phyloP scores from a whole-genome alignment of 2,888 invertebrate genomes.

The Epinotia bilunana region DNA sequence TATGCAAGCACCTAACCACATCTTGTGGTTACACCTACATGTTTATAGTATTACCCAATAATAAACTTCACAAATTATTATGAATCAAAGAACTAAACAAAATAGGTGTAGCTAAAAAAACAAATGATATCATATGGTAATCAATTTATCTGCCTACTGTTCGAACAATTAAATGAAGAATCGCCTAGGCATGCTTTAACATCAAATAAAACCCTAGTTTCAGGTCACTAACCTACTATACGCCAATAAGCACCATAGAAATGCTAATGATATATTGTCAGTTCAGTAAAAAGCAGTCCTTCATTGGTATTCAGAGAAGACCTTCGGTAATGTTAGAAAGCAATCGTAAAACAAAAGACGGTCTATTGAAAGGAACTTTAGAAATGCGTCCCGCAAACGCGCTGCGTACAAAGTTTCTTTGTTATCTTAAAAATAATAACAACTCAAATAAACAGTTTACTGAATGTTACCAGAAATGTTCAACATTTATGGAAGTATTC shows the following conservation, averaged over 20 bases:
- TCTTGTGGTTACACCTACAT: constrained; percentile 22
- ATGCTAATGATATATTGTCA: constrained; percentile 37
- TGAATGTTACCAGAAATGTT: too few species aligned
- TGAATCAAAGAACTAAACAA: background rate
- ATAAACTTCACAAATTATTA: background rate
- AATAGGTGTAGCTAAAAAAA: background rate
- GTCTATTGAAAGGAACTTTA: constrained; percentile 6
- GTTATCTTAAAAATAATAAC: too few species aligned
- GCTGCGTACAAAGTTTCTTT: background rate
- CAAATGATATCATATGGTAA: background rate
- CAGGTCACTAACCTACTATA: constrained; percentile 25
- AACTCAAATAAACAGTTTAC: too few species aligned
- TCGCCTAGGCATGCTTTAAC: too few species aligned
- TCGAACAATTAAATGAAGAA: background rate
- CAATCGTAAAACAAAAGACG: constrained; percentile 30
- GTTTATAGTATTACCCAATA: background rate
- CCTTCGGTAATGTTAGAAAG: constrained; percentile 26
- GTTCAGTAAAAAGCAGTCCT: constrained; percentile 16
- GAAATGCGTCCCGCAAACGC: background rate
- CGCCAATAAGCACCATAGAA: background rate
- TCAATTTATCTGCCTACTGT: too few species aligned
- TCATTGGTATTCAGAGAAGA: constrained; percentile 28
- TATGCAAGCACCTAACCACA: constrained; percentile 15
- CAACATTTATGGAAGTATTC: too few species aligned
- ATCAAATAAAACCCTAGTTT: background rate